A percentile compares a stretch with the other conserved stretches of the same genome.
phyloP scores from a whole-genome alignment of 1,140 invertebrate genomes.

The Cydia pomonella region DNA sequence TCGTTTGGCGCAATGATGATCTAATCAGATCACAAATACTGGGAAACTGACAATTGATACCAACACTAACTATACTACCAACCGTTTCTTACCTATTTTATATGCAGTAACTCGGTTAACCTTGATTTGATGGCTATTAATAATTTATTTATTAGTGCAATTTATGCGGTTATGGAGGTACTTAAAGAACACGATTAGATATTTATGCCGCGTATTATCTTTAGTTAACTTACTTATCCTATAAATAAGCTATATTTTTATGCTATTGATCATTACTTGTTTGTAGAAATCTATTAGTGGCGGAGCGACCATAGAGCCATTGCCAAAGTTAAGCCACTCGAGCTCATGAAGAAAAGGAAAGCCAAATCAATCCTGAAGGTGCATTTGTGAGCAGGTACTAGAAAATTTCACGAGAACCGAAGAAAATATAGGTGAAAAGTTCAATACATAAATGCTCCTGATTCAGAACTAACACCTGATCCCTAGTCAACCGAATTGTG shows the following conservation, averaged over 20 bases:
- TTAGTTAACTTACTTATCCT: background rate
- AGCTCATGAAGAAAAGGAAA: too few species aligned
- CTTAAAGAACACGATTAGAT: background rate
- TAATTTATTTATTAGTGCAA: background rate
- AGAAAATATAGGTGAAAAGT: background rate
- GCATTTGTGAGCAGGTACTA: too few species aligned
- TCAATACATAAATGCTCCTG: background rate
- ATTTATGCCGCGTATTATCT: background rate
- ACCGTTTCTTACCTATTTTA: background rate
- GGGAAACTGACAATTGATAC: too few species aligned
- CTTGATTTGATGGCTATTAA: background rate
- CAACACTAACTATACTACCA: too few species aligned
- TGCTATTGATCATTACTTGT: background rate
- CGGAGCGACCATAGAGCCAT: too few species aligned
- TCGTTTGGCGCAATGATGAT: too few species aligned
- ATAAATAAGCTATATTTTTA: background rate
- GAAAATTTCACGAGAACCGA: too few species aligned
- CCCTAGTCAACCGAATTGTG: background rate
- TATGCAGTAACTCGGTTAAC: background rate
- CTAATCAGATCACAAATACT: too few species aligned
- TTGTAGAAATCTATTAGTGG: too few species aligned
- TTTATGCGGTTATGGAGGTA: background rate
- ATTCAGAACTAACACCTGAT: background rate
- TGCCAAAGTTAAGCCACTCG: too few species aligned
- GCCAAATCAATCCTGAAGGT: too few species aligned